phyloP scores from a whole-genome alignment of 2,888 invertebrate genomes.

The Esperia sulphurella region DNA sequence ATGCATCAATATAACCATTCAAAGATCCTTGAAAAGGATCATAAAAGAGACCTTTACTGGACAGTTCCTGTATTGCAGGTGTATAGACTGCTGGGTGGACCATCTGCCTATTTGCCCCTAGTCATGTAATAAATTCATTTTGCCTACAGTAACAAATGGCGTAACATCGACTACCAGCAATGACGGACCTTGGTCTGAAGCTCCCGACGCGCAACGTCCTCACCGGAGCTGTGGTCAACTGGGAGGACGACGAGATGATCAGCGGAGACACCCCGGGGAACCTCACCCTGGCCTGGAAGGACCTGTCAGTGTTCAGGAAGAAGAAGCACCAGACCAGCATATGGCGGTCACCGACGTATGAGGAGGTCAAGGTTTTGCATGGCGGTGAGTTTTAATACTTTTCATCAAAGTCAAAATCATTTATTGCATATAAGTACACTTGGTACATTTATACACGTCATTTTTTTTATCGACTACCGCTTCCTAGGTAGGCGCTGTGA shows the following conservation, averaged over 20 bases:
- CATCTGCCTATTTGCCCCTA: too few species aligned
- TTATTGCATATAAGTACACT: too few species aligned
- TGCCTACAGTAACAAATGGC: not conserved
- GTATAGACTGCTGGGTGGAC: too few species aligned
- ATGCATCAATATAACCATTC: too few species aligned
- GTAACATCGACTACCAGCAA: conserved; percentile 14
- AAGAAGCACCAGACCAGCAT: conserved; percentile 70
- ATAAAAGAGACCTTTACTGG: too few species aligned
- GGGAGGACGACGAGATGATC: conserved; percentile 65
- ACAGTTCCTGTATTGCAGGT: too few species aligned
- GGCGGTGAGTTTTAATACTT: conserved; percentile 52
- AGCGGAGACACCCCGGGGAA: conserved; percentile 51
- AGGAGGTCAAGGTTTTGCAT: conserved; percentile 74
- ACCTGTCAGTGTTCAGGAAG: conserved; percentile 71
- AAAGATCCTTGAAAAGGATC: too few species aligned
- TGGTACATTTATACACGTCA: too few species aligned
- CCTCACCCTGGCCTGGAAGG: conserved; percentile 74
- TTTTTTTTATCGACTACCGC: too few species aligned
- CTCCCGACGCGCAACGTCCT: conserved; percentile 65
- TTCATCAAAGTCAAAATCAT: not conserved
- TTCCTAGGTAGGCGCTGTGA: too few species aligned
- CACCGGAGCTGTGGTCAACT: conserved; percentile 66
- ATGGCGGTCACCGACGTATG: conserved; percentile 67
- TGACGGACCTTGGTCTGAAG: conserved; percentile 48
- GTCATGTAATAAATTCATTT: too few species aligned